Percentiles rank a stretch among this genome's conserved stretches.
Evolutionary conservation across 1,140 invertebrate species (phyloP).

Genomic region (Tigriopus japonicus): DNA sequence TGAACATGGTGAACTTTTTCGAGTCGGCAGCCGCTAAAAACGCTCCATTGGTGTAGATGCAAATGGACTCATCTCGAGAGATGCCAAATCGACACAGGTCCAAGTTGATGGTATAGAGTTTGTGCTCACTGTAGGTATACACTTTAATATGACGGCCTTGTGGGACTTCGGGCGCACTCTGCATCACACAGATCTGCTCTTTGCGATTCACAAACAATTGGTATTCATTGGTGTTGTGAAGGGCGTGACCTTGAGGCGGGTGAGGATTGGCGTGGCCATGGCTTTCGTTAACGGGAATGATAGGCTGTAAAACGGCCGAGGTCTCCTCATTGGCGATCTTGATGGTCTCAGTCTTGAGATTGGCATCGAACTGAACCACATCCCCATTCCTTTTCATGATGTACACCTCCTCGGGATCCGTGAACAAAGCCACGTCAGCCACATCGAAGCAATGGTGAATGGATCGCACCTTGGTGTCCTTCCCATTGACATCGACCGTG

Average conservation of each 20-base stretch:
- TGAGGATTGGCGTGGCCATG: not conserved
- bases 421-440: slow-evolving; percentile 4
- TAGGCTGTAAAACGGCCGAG: too few species aligned
- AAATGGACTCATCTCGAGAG: slow-evolving; percentile 7
- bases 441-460: not conserved
- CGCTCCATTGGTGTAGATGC: slow-evolving; percentile 8
- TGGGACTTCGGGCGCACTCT: not conserved
- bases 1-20: slow-evolving; percentile 4
- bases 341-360: not conserved
- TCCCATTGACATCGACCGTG: not conserved
- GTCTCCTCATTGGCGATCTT: not conserved
- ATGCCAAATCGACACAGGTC: slow-evolving; percentile 1
- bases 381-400: not conserved
- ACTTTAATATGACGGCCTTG: not conserved
- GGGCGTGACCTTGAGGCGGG: too few species aligned
- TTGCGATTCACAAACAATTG: slow-evolving; percentile 12
- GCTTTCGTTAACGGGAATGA: not conserved
- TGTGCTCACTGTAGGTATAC: not conserved
- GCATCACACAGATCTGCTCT: slow-evolving; percentile 10
- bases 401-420: slow-evolving; percentile 9
- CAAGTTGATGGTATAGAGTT: slow-evolving; percentile 5
- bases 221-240: not conserved
- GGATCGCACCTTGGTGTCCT: not conserved
- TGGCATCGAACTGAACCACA: slow-evolving; percentile 1
- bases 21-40: slow-evolving; percentile 4